These are phyloP conservation scores for Anoura caudifer DNA, from an alignment of 2,113 vertebrate species.

Conservation along the genomic window DNA sequence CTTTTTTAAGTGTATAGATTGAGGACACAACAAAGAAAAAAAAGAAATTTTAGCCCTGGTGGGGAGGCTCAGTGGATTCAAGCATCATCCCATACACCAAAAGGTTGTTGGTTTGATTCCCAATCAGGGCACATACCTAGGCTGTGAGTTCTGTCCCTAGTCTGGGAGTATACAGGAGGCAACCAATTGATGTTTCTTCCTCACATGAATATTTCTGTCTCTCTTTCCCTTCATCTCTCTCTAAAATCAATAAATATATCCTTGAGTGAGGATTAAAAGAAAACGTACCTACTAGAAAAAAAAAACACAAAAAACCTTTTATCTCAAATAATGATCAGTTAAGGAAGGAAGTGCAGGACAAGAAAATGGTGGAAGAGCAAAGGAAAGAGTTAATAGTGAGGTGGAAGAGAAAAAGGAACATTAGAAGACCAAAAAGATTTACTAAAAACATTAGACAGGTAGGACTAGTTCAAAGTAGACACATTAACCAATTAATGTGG, in stretches of 20 bases:
- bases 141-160: too few species aligned
- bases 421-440: not conserved
- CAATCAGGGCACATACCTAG: too few species aligned
- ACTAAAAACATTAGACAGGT: not conserved
- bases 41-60: not conserved
- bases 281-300: not conserved
- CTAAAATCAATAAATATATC: too few species aligned
- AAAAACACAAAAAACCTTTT: not conserved
- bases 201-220: too few species aligned
- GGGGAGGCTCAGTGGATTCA: too few species aligned
- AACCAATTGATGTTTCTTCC: too few species aligned
- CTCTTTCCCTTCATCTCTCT: too few species aligned
- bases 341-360: not conserved
- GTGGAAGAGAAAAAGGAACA: not conserved
- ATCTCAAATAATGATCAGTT: not conserved
- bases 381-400: not conserved
- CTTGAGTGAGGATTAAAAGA: not conserved
- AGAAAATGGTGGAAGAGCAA: not conserved
- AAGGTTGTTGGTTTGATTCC: too few species aligned
- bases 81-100: too few species aligned
- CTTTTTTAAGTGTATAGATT: not conserved
- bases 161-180: too few species aligned
- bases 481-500: not conserved
- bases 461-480: not conserved
- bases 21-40: not conserved